Evolutionary conservation across 30 jellyfish, hydroid and myxozoan genomes (phyloP).

Genomic region (Pseudorhiza aurosa): DNA sequence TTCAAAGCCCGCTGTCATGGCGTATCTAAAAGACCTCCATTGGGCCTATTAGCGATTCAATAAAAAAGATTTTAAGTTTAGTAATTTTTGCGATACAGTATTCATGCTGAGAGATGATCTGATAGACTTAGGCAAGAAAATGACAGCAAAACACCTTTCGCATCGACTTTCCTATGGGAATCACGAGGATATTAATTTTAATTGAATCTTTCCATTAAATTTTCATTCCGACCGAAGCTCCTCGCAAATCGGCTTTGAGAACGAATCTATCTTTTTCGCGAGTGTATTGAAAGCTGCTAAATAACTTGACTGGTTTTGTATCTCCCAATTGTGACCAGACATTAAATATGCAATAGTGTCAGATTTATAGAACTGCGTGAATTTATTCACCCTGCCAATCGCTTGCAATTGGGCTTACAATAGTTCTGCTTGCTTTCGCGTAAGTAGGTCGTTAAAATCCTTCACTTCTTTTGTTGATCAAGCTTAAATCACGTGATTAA

Average conservation of each 20-base stretch:
- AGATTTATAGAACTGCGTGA: constrained; percentile 37
- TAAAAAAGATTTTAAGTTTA: constrained; percentile 4
- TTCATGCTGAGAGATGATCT: constrained; percentile 56
- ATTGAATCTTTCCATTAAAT: constrained; percentile 58
- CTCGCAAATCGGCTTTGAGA: constrained; percentile 72
- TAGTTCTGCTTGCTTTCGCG: constrained; percentile 31
- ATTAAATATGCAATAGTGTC: constrained; percentile 29
- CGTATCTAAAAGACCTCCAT: neutral
- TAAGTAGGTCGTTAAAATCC: constrained; percentile 15
- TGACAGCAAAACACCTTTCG: constrained; percentile 41
- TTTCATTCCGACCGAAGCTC: constrained; percentile 63
- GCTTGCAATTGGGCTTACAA: constrained; percentile 15
- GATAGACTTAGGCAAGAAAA: constrained; percentile 20
- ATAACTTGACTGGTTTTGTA: constrained; percentile 59
- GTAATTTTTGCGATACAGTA: constrained; percentile 15
- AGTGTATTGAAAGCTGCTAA: constrained; percentile 52
- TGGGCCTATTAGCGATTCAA: constrained; percentile 36
- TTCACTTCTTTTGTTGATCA: neutral
- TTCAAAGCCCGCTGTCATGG: constrained; percentile 44
- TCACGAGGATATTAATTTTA: constrained; percentile 48
- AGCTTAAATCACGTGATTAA: constrained; percentile 19
- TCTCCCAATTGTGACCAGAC: constrained; percentile 39
- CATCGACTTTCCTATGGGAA: constrained; percentile 47
- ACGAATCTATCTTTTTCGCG: constrained; percentile 58
- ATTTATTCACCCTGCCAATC: constrained; percentile 7